Percentiles rank a stretch among this genome's conserved stretches.
phyloP scores from a whole-genome alignment of 30 jellyfish, hydroid and myxozoan species.

The Turritopsis rubra region DNA sequence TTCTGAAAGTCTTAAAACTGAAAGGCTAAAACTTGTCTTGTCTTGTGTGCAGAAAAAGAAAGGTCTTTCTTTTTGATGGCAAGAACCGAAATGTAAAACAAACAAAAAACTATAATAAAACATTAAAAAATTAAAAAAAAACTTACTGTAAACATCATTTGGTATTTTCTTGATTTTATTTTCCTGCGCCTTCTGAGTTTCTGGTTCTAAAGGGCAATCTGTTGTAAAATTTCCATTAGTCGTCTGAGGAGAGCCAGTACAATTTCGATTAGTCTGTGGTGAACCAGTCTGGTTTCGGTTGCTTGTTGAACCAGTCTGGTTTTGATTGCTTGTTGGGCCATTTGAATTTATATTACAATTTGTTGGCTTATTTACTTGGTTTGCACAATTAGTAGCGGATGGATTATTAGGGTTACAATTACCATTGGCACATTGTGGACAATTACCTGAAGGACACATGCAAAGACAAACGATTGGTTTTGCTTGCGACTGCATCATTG shows the following conservation, averaged over 20 bases:
- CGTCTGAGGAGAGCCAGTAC: neutral
- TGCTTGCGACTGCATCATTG: neutral
- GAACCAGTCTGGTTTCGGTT: neutral
- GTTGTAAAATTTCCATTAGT: neutral
- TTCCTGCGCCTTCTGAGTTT: constrained; percentile 2
- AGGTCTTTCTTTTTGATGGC: no score
- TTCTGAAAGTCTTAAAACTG: no score
- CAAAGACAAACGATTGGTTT: neutral
- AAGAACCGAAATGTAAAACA: no score
- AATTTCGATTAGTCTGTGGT: neutral
- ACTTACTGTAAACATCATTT: neutral
- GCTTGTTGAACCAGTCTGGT: neutral
- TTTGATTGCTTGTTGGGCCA: neutral
- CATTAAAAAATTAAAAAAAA: no score
- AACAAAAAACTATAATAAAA: no score
- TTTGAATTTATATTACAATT: neutral
- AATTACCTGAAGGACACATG: neutral
- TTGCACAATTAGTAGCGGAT: neutral
- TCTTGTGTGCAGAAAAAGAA: no score
- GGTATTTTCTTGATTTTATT: neutral
- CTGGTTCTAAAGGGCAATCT: neutral
- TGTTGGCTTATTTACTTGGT: neutral
- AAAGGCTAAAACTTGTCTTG: no score
- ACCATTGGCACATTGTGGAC: neutral
- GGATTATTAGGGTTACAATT: neutral